Base-by-base conservation (phyloP, 2,797 vertebrate species). In the Cyprinella venusta region DNA sequence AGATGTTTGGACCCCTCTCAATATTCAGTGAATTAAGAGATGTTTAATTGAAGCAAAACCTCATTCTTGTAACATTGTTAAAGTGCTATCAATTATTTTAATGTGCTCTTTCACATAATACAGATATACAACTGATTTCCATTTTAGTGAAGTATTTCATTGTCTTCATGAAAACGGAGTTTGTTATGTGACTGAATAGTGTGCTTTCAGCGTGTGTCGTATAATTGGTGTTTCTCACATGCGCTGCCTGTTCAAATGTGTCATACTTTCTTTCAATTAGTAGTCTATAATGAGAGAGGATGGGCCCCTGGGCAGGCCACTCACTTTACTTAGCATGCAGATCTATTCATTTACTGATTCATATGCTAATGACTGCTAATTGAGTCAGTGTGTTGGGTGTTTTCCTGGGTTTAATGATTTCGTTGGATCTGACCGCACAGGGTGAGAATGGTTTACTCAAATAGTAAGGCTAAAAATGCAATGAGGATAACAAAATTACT, bases 351-450 rank as follows among this genome's bases (percentile, higher is more conserved):
- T 59, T 54, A 75, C 38, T 64, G 56, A 72, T 86, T 81, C 69
- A 81, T 63, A 87, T 86, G 80, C 64, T 83, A 86, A 87, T 80
- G 26, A n/a, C 30, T 38, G 80, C 64, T 89, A 86, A 89, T 86
- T 85, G 80, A 76, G 38, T 72, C 67, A 38, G 9, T n/a, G 56
- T 36, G 48, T 26, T 54, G 61, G 45, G n/a, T 68, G 63, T 36
- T 75, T 76, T 77, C 42, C 36, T 45, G 40, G 52, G 42, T 80
- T 74, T 42, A 64, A 45, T 72, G 59, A 15, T 24, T 84, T 3
- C 54, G 72, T 69, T 42, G 36, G 52, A 65, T 81, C 33, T 78
- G 70, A 74, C 71, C 59, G 42, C 64, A 86, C 79, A 74, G 56
- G 67, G 64, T 50, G 42, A 76, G 71, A 18, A 16, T 9, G 63